These are phyloP conservation scores for Athrips mouffetella DNA, from an alignment of 2,888 invertebrate genomes.

Conservation along the genomic window DNA sequence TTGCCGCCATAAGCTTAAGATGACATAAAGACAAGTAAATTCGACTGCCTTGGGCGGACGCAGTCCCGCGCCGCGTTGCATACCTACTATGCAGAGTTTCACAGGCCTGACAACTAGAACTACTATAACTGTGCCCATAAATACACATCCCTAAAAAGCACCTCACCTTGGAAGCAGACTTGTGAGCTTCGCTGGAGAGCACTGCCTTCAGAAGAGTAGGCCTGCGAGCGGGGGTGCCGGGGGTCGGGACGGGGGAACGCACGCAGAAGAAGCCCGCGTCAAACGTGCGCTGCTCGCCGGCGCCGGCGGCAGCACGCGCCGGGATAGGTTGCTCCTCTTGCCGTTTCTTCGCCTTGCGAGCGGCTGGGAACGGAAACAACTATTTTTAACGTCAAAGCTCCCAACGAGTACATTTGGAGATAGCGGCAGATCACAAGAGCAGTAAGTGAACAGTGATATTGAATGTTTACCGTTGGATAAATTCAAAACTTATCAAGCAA, in stretches of 20 bases:
- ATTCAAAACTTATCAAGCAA: no score
- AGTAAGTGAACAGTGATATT: no score
- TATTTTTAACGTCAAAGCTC: neutral
- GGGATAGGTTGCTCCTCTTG: slow-evolving; percentile 20
- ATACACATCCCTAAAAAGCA: neutral
- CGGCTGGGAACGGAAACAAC: slow-evolving; percentile 40
- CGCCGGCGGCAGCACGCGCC: neutral
- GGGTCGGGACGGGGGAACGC: slow-evolving; percentile 55
- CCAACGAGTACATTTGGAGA: neutral
- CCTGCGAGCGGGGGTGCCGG: slow-evolving; percentile 24
- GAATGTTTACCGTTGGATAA: no score
- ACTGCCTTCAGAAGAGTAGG: slow-evolving; percentile 50
- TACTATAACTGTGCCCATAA: no score
- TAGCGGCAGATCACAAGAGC: no score
- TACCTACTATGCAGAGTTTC: no score
- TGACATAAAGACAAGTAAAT: no score
- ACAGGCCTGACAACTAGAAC: no score
- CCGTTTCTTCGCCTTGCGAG: slow-evolving; percentile 54
- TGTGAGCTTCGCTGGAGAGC: slow-evolving; percentile 62
- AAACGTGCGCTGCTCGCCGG: slow-evolving; percentile 52
- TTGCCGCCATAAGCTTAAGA: no score
- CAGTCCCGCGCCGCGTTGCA: no score
- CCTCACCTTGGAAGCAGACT: slow-evolving; percentile 50
- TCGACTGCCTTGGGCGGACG: no score
- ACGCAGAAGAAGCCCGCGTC: slow-evolving; percentile 70